Percentiles rank a stretch among this genome's conserved stretches.
phyloP scores from a whole-genome alignment of 2,888 invertebrate species.

The Odontothrips loti region DNA sequence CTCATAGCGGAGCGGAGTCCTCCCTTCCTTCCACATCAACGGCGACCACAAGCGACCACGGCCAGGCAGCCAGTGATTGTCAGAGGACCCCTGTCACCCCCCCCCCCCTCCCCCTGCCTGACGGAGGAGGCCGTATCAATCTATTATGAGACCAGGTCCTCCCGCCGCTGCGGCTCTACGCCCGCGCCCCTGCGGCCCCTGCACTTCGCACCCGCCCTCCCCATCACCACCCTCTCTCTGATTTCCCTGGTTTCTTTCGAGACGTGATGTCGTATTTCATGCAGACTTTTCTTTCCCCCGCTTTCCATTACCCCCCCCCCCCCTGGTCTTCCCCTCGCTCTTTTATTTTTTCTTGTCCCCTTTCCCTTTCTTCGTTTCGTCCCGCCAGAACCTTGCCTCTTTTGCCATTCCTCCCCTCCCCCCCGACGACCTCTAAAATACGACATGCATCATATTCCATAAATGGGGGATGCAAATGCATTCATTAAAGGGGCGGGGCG shows the following conservation, averaged over 20 bases:
- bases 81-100: background rate
- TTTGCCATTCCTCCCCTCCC: background rate
- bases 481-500: too few relatives aligned
- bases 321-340: background rate
- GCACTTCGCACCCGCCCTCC: background rate
- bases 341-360: background rate
- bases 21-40: background rate
- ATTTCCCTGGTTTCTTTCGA: conserved; percentile 4
- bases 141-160: conserved; percentile 16
- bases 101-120: background rate
- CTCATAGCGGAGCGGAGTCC: background rate
- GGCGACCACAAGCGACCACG: background rate
- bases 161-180: too few relatives aligned
- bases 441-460: background rate
- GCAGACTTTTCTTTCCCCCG: background rate
- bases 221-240: background rate
- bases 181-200: background rate
- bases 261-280: conserved; percentile 25
- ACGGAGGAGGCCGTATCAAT: background rate
- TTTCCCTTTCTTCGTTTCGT: background rate
- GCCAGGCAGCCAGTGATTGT: background rate
- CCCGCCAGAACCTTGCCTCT: background rate
- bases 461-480: too few relatives aligned
- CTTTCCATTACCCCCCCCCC: background rate
- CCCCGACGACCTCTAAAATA: too few relatives aligned